Percentiles rank a stretch among this genome's conserved stretches.
Evolutionary conservation across 2,797 vertebrate species (phyloP).

Genomic region (Sebastes iracundus): DNA sequence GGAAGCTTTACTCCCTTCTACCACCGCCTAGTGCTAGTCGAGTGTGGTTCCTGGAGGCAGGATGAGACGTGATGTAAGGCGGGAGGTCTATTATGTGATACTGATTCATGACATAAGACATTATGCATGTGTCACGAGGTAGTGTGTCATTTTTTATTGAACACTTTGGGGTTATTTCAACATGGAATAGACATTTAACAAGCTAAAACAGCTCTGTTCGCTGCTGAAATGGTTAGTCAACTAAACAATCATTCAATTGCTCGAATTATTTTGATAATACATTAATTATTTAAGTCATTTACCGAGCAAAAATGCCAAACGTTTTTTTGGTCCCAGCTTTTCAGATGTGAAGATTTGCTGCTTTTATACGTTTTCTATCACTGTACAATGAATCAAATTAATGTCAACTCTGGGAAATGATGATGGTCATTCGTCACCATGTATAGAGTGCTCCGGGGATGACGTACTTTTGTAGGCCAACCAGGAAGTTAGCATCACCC

Average conservation of each 20-base stretch:
- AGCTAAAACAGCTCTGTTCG: neutral
- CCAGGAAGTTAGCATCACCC: too few relatives aligned
- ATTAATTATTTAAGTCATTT: neutral
- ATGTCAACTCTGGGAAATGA: neutral
- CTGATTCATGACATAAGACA: slow-evolving; percentile 21
- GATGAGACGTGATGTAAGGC: slow-evolving; percentile 8
- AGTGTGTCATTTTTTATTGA: slow-evolving; percentile 29
- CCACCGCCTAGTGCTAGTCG: slow-evolving; percentile 1
- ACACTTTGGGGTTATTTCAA: slow-evolving; percentile 6
- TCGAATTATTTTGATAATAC: neutral
- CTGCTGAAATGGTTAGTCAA: neutral
- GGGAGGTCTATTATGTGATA: slow-evolving; percentile 25
- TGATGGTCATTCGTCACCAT: neutral
- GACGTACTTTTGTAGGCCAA: too few relatives aligned
- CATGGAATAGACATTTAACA: neutral
- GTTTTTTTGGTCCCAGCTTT: neutral
- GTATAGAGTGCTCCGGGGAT: too few relatives aligned
- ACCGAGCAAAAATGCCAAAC: neutral
- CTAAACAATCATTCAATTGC: neutral
- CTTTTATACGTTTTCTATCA: neutral
- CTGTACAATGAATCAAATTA: neutral
- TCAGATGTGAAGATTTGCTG: neutral
- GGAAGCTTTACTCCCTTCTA: slow-evolving; percentile 20
- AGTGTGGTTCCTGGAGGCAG: slow-evolving; percentile 34
- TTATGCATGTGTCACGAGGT: slow-evolving; percentile 10